A percentile compares a stretch with the other conserved stretches of the same genome.
These are phyloP conservation scores for Phaedon cochleariae DNA, from an alignment of 2,888 invertebrate genomes.

Conservation along the genomic window DNA sequence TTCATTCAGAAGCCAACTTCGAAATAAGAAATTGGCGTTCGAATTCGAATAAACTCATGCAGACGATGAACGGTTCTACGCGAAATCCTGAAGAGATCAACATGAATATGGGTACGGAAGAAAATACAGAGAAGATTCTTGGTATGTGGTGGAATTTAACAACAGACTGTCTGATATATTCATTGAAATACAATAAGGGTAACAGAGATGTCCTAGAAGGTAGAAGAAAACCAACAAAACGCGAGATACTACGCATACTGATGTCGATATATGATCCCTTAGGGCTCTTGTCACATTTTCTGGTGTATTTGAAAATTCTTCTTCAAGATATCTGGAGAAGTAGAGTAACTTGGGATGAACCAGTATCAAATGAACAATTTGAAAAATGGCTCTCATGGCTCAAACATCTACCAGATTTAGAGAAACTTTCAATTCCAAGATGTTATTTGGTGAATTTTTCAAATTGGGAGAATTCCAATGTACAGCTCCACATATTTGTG, in stretches of 20 bases:
- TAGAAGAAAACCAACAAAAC: constrained; percentile 28
- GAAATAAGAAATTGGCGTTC: constrained; percentile 44
- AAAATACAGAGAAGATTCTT: constrained; percentile 19
- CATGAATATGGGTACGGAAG: neutral
- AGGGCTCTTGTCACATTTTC: constrained; percentile 30
- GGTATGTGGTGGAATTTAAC: constrained; percentile 29
- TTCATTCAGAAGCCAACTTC: constrained; percentile 22
- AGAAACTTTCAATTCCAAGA: constrained; percentile 37
- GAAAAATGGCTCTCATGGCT: constrained; percentile 40
- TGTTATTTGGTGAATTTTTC: constrained; percentile 26
- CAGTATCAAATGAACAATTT: constrained; percentile 32
- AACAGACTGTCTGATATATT: constrained; percentile 10
- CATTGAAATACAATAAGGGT: constrained; percentile 22
- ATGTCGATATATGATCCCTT: constrained; percentile 32
- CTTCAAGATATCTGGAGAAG: constrained; percentile 29
- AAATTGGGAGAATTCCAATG: neutral
- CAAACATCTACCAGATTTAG: constrained; percentile 30
- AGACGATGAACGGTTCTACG: neutral
- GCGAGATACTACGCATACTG: constrained; percentile 26
- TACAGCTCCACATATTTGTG: constrained; percentile 23
- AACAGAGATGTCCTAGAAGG: constrained; percentile 19
- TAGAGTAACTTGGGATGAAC: constrained; percentile 25
- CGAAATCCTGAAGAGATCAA: no score
- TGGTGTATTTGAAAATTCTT: constrained; percentile 30
- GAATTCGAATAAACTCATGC: constrained; percentile 30